These are phyloP conservation scores for Leptarthrus brevirostris DNA, from an alignment of 2,888 invertebrate genomes.

Conservation along the genomic window DNA sequence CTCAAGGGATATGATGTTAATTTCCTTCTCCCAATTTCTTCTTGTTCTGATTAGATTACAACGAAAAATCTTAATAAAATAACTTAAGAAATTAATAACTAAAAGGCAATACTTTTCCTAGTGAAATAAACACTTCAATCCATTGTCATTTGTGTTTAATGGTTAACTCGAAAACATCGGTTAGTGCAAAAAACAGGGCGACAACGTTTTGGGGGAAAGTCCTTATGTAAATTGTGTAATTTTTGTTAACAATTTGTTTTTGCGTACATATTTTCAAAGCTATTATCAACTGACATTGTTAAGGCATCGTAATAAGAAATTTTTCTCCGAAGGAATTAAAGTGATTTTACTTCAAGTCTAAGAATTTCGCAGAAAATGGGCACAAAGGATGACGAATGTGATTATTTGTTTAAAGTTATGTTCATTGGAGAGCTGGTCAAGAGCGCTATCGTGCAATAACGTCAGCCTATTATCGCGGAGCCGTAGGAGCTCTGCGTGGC, in stretches of 20 bases:
- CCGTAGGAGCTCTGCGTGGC: constrained; percentile 97
- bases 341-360: constrained; percentile 23
- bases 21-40: constrained; percentile 34
- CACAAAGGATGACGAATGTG: constrained; percentile 99
- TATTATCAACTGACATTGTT: not conserved
- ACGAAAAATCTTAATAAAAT: constrained; percentile 29
- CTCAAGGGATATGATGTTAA: too few relatives aligned
- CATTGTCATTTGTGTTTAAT: constrained; percentile 7
- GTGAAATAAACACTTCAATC: constrained; percentile 2
- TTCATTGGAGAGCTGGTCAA: constrained; percentile 84
- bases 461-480: constrained; percentile 97
- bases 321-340: not conserved
- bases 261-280: not conserved
- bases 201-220: constrained; percentile 2
- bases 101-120: not conserved
- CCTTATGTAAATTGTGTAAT: constrained; percentile 39
- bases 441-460: constrained; percentile 98
- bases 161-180: constrained; percentile 29
- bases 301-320: not conserved
- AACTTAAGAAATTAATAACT: constrained; percentile 6
- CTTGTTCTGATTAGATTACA: constrained; percentile 41
- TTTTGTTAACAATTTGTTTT: constrained; percentile 15
- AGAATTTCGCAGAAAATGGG: constrained; percentile 74
- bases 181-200: constrained; percentile 30
- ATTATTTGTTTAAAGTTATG: constrained; percentile 99